Evolutionary conservation across 2,113 vertebrate genomes (phyloP).

Genomic region (Scomber japonicus): DNA sequence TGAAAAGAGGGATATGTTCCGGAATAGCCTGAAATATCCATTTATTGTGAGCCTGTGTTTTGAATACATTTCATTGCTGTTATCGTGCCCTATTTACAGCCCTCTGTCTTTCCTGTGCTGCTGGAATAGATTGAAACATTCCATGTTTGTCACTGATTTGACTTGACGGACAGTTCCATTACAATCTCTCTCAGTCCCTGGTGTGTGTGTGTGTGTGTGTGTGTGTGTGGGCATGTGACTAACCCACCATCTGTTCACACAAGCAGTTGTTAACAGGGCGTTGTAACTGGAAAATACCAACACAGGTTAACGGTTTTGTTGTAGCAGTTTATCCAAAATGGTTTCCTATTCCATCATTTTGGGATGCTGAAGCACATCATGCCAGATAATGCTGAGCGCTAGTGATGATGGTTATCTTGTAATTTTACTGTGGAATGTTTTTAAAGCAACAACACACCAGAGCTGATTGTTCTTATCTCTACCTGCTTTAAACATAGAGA

Average conservation of each 20-base stretch:
- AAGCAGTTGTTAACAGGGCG: constrained; percentile 20
- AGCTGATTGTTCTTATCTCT: constrained; percentile 51
- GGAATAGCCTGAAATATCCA: neutral
- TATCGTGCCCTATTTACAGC: constrained; percentile 20
- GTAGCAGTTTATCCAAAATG: neutral
- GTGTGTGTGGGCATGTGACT: constrained; percentile 3
- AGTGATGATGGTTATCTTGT: constrained; percentile 49
- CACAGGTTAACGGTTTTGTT: constrained; percentile 10
- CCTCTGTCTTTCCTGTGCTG: constrained; percentile 3
- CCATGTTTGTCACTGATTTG: constrained; percentile 56
- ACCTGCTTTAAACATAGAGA: neutral
- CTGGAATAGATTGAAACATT: constrained; percentile 60
- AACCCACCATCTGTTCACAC: constrained; percentile 52
- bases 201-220: constrained; percentile 16
- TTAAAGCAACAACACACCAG: constrained; percentile 37
- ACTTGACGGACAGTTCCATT: constrained; percentile 75
- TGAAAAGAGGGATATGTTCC: neutral
- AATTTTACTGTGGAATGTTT: constrained; percentile 41
- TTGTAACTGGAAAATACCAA: constrained; percentile 17
- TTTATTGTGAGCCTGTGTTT: constrained; percentile 32
- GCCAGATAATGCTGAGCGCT: constrained; percentile 34
- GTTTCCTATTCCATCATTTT: constrained; percentile 3
- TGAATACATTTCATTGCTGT: constrained; percentile 12
- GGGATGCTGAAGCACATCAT: constrained; percentile 11
- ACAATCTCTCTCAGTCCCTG: constrained; percentile 38